phyloP scores from a whole-genome alignment of 2,113 vertebrate genomes.

The Ivindomyrus marchei region DNA sequence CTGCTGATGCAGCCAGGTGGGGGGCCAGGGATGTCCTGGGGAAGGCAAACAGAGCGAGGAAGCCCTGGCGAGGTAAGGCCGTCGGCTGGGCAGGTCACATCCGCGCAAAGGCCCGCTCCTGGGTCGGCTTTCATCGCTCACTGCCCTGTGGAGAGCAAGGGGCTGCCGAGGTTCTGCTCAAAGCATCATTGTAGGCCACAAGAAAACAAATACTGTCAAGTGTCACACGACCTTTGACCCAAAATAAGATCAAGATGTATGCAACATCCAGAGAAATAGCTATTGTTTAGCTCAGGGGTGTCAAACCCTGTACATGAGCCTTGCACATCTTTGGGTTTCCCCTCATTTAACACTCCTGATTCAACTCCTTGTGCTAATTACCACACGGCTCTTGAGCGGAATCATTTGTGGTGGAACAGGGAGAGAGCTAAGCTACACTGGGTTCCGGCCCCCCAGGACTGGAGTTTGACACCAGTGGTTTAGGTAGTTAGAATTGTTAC shows the following conservation, averaged over 20 bases:
- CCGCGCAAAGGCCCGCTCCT: conserved; percentile 21
- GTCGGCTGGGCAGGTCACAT: conserved; percentile 29
- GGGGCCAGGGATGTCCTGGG: conserved; percentile 50
- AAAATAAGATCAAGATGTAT: not conserved
- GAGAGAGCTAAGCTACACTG: no score
- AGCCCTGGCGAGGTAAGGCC: conserved; percentile 24
- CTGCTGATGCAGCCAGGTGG: conserved; percentile 49
- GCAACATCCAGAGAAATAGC: not conserved
- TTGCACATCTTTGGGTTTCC: no score
- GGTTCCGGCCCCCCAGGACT: no score
- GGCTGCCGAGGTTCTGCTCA: not conserved
- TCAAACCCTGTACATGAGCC: no score
- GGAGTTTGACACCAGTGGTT: no score
- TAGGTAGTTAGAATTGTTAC: not conserved
- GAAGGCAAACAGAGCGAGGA: conserved; percentile 45
- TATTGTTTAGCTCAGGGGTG: not conserved
- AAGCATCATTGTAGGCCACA: not conserved
- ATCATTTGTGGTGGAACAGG: no score
- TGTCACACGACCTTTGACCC: not conserved
- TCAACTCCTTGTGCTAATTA: no score
- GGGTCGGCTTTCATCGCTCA: not conserved
- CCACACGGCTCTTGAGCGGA: no score
- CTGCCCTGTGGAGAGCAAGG: not conserved
- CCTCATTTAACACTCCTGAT: no score
- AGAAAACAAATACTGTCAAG: conserved; percentile 1